Evolutionary conservation across 2,113 vertebrate genomes (phyloP).

Genomic region (Cnemophilus loriae): DNA sequence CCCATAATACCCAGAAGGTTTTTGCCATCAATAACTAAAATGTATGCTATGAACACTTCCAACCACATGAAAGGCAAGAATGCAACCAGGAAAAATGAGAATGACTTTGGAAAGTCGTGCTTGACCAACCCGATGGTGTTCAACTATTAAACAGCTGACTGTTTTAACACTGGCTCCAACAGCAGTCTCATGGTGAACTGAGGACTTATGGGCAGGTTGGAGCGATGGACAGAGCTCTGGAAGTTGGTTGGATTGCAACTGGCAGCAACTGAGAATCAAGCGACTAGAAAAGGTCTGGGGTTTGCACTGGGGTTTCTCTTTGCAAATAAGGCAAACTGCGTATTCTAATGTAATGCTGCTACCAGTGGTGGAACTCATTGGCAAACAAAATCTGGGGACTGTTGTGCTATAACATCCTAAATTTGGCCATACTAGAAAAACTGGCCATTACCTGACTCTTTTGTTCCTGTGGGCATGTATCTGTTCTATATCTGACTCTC

Average conservation of each 20-base stretch:
- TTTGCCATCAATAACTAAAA: conserved; percentile 42
- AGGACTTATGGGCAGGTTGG: not conserved
- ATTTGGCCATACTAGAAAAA: not conserved
- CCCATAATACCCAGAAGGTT: conserved; percentile 27
- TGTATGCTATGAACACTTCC: not conserved
- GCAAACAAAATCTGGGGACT: not conserved
- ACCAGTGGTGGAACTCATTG: not conserved
- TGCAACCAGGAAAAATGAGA: conserved; percentile 9
- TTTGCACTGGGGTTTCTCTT: not conserved
- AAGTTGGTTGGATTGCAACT: not conserved
- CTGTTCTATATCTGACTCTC: not conserved
- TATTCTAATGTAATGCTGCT: not conserved
- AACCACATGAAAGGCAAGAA: not conserved
- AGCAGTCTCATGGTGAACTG: not conserved
- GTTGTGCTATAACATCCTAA: not conserved
- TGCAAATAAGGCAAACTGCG: not conserved
- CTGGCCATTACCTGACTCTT: not conserved
- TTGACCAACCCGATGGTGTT: not conserved
- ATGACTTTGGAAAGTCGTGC: not conserved
- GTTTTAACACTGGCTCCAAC: accelerated
- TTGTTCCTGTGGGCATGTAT: not conserved
- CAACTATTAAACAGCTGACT: not conserved
- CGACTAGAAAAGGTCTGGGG: not conserved
- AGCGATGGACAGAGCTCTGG: not conserved
- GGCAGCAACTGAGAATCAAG: not conserved